phyloP scores from a whole-genome alignment of 1,140 invertebrate genomes.

The Ceratosolen solmsi region DNA sequence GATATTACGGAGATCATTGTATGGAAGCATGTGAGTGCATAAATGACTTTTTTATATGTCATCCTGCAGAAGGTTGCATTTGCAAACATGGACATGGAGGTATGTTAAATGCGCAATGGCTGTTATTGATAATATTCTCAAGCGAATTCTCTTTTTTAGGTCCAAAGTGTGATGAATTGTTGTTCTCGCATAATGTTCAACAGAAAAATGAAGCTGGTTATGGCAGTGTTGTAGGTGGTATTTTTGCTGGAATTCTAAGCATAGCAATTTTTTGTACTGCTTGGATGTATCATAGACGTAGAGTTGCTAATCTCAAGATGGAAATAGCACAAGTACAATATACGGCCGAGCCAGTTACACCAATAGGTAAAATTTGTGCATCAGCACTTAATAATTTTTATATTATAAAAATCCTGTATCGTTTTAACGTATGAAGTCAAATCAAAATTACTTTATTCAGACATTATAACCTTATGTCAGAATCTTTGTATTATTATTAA shows the following conservation, averaged over 20 bases:
- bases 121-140: background rate
- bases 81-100: constrained; percentile 86
- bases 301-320: constrained; percentile 85
- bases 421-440: too few relatives aligned
- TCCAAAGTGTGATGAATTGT: constrained; percentile 72
- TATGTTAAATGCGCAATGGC: constrained; percentile 47
- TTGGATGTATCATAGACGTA: constrained; percentile 84
- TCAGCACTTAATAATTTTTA: too few relatives aligned
- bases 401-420: too few relatives aligned
- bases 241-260: constrained; percentile 81
- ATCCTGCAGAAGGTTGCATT: constrained; percentile 85
- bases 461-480: too few relatives aligned
- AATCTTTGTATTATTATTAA: too few relatives aligned
- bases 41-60: constrained; percentile 83
- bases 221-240: constrained; percentile 78
- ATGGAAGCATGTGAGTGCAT: constrained; percentile 86
- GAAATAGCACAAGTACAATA: constrained; percentile 92
- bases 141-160: constrained; percentile 62
- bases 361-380: constrained; percentile 75
- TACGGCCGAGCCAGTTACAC: constrained; percentile 81
- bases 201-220: constrained; percentile 63
- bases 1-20: constrained; percentile 91
- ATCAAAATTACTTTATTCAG: too few relatives aligned
- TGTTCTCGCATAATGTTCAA: constrained; percentile 65
- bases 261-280: constrained; percentile 77